phyloP scores from a whole-genome alignment of 2,113 vertebrate species.

The Sakesphorus luctuosus region DNA sequence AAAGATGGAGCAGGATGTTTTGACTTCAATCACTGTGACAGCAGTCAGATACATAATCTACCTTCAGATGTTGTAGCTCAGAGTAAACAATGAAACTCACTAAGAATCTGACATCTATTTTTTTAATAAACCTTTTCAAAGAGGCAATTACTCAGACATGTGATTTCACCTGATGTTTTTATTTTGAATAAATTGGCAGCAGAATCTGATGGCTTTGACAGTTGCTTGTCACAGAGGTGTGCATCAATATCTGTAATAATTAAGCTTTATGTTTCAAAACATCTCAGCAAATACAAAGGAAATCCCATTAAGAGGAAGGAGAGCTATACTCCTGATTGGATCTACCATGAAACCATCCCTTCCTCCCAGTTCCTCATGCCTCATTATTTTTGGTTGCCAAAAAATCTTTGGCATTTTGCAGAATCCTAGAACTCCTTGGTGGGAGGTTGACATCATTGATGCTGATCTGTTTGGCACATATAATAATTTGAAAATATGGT shows the following conservation, averaged over 20 bases:
- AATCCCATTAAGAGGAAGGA: slow-evolving; percentile 41
- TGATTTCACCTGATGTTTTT: slow-evolving; percentile 44
- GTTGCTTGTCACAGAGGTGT: slow-evolving; percentile 45
- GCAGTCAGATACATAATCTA: slow-evolving; percentile 40
- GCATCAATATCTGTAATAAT: slow-evolving; percentile 46
- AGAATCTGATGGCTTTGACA: slow-evolving; percentile 1
- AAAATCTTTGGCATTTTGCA: slow-evolving; percentile 9
- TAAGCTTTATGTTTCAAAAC: slow-evolving; percentile 58
- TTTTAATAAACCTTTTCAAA: slow-evolving; percentile 49
- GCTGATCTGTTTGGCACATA: background rate
- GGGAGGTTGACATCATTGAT: background rate
- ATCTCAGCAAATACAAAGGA: slow-evolving; percentile 43
- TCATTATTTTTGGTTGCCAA: slow-evolving; percentile 15
- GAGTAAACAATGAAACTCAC: slow-evolving; percentile 45
- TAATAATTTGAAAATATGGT: background rate
- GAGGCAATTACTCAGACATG: slow-evolving; percentile 32
- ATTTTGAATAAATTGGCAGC: slow-evolving; percentile 5
- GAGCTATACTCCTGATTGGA: background rate
- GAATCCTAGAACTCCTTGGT: background rate
- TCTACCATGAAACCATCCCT: slow-evolving; percentile 32
- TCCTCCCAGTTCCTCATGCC: background rate
- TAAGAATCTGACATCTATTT: slow-evolving; percentile 33
- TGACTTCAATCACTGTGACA: slow-evolving; percentile 52
- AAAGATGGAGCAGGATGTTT: background rate
- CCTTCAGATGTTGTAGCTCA: slow-evolving; percentile 21